Conservation (phyloP, 2,797 vertebrate species). For the Leuciscus waleckii region DNA sequence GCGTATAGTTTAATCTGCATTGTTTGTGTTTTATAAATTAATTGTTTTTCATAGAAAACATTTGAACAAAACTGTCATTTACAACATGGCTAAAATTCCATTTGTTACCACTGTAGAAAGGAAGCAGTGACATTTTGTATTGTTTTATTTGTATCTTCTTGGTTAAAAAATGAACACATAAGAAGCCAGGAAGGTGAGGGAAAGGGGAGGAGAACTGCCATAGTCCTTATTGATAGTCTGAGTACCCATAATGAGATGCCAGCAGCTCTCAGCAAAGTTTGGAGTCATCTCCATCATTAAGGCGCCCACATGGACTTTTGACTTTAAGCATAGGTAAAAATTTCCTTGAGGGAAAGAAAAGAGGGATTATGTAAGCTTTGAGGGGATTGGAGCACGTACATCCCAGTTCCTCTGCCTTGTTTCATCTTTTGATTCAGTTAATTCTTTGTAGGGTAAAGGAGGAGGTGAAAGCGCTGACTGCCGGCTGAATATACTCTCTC, state of each 20-base stretch:
- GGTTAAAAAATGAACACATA: slow-evolving; percentile 44
- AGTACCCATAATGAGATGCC: slow-evolving; percentile 71
- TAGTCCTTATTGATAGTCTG: slow-evolving; percentile 59
- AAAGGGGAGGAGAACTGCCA: slow-evolving; percentile 60
- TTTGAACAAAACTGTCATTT: background rate
- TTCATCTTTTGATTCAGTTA: slow-evolving; percentile 78
- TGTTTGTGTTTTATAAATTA: background rate
- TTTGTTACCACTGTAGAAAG: background rate
- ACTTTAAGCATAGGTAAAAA: slow-evolving; percentile 69
- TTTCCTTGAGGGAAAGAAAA: slow-evolving; percentile 74
- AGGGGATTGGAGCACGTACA: slow-evolving; percentile 74
- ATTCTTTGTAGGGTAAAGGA: slow-evolving; percentile 72
- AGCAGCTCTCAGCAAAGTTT: slow-evolving; percentile 72
- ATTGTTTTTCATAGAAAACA: background rate
- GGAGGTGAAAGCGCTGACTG: slow-evolving; percentile 64
- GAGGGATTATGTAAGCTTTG: slow-evolving; percentile 82
- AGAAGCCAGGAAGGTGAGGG: slow-evolving; percentile 38
- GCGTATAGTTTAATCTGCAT: background rate
- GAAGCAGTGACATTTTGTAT: background rate
- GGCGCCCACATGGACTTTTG: slow-evolving; percentile 69
- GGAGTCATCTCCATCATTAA: slow-evolving; percentile 69
- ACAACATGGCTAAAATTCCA: background rate
- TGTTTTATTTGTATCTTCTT: background rate
- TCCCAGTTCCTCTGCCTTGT: slow-evolving; percentile 71
- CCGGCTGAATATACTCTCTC: slow-evolving; percentile 53